These are phyloP conservation scores for Geotrupes spiniger DNA, from an alignment of 2,888 invertebrate genomes.

Conservation along the genomic window DNA sequence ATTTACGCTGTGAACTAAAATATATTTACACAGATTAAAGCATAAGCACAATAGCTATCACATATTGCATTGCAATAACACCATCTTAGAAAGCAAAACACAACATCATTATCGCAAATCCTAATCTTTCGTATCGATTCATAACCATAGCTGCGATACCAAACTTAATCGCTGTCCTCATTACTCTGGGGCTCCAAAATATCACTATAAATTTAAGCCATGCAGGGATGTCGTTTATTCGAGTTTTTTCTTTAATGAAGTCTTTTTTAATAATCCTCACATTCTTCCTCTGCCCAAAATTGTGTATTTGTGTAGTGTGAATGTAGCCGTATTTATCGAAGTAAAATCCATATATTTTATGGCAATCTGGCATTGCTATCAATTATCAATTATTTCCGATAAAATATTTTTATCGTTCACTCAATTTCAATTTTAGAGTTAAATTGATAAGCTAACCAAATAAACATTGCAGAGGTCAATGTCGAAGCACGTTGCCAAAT, in stretches of 20 bases:
- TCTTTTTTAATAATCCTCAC: neutral
- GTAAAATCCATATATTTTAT: slow-evolving; percentile 23
- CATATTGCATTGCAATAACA: neutral
- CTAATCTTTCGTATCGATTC: slow-evolving; percentile 43
- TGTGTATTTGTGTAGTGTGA: slow-evolving; percentile 17
- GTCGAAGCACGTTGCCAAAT: too few relatives aligned
- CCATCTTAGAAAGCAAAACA: slow-evolving; percentile 40
- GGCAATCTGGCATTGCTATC: neutral
- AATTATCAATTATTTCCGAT: neutral
- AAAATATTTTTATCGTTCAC: too few relatives aligned
- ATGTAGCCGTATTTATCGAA: slow-evolving; percentile 28
- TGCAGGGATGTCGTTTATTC: slow-evolving; percentile 29
- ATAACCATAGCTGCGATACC: slow-evolving; percentile 44
- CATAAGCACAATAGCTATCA: neutral
- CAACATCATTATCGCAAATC: slow-evolving; percentile 42
- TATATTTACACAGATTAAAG: neutral
- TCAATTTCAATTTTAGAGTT: too few relatives aligned
- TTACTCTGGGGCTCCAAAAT: slow-evolving; percentile 44
- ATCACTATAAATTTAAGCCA: slow-evolving; percentile 44
- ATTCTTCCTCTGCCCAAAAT: neutral
- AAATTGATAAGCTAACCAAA: too few relatives aligned
- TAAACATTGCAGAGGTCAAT: too few relatives aligned
- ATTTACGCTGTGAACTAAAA: too few relatives aligned
- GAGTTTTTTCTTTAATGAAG: slow-evolving; percentile 5
- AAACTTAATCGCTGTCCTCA: slow-evolving; percentile 44